Evolutionary conservation across 2,113 vertebrate genomes (phyloP).

Genomic region (Plestiodon gilberti): DNA sequence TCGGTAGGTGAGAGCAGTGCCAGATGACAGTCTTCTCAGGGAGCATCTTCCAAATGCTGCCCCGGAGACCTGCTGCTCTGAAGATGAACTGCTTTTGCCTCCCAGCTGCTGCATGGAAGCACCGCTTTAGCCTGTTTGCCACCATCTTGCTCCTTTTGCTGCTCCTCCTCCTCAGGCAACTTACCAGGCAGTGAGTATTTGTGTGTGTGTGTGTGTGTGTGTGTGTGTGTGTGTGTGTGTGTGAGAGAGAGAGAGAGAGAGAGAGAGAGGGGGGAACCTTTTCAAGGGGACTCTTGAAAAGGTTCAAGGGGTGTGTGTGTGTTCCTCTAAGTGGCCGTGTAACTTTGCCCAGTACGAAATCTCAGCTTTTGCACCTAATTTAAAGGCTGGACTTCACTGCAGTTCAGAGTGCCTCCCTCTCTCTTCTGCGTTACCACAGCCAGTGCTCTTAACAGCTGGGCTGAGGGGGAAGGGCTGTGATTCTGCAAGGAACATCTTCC

Average conservation of each 20-base stretch:
- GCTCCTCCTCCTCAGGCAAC: background rate
- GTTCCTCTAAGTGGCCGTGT: background rate
- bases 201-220: background rate
- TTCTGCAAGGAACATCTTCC: background rate
- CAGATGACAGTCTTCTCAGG: background rate
- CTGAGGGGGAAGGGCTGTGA: too few species aligned
- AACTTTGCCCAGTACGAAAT: background rate
- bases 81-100: background rate
- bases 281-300: too few species aligned
- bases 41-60: background rate
- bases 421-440: background rate
- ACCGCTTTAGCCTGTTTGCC: background rate
- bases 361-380: background rate
- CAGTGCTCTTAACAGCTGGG: background rate
- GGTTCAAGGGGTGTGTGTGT: background rate
- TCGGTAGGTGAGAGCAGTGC: too few species aligned
- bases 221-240: background rate
- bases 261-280: background rate
- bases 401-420: background rate
- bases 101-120: background rate
- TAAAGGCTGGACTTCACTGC: background rate
- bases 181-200: slow-evolving; percentile 4
- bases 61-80: background rate
- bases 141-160: background rate
- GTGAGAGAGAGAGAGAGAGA: too few species aligned